Evolutionary conservation across 2,113 vertebrate species (phyloP).

Genomic region (Bettongia penicillata): DNA sequence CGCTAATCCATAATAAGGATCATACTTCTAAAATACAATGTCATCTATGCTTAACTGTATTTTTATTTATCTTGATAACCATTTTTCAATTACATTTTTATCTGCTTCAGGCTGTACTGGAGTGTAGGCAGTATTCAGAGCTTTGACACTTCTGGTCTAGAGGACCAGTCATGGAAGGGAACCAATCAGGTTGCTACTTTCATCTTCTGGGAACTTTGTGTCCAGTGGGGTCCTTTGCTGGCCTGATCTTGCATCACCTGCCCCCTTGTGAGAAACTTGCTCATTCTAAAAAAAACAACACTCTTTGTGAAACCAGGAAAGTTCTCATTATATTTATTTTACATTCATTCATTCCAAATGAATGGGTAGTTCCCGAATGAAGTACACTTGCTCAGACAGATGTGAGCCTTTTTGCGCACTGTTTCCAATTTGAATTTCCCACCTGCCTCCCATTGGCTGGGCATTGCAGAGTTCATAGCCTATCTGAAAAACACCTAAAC

Average conservation of each 20-base stretch:
- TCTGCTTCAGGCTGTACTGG: neutral
- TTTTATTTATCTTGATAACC: neutral
- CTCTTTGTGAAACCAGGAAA: no score
- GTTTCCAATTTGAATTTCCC: no score
- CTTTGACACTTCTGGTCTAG: neutral
- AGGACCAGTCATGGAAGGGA: neutral
- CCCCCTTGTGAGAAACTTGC: no score
- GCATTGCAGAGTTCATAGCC: no score
- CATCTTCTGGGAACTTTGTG: neutral
- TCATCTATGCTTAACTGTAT: neutral
- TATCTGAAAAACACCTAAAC: no score
- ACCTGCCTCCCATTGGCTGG: no score
- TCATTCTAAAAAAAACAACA: no score
- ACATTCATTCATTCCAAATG: no score
- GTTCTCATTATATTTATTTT: no score
- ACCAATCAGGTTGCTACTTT: neutral
- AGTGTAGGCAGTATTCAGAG: neutral
- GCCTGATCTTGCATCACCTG: neutral
- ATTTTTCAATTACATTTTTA: neutral
- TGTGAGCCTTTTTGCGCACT: no score
- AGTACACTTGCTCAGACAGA: no score
- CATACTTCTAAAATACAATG: neutral
- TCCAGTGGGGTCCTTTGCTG: neutral
- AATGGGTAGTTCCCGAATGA: no score
- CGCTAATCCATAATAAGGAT: neutral